Conservation (phyloP, 2,113 vertebrate genomes). For the Phylloscopus whistleri region DNA sequence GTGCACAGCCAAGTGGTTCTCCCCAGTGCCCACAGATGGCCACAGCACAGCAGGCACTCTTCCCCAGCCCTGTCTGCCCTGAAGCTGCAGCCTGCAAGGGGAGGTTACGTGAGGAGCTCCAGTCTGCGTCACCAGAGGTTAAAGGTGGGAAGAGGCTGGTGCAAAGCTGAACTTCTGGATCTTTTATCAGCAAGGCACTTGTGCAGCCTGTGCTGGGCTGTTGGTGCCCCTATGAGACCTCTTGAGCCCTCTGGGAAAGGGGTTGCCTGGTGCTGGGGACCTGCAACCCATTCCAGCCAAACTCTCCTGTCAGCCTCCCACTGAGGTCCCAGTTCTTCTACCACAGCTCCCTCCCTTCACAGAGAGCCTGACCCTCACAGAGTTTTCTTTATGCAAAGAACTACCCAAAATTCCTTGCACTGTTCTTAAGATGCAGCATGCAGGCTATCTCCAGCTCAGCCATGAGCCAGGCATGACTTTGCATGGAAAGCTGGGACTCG, state of each 20-base stretch:
- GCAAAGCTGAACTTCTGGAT: not conserved
- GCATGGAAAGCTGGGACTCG: not conserved
- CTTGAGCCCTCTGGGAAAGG: not conserved
- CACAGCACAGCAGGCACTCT: not conserved
- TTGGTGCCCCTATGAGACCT: not conserved
- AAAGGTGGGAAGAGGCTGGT: not conserved
- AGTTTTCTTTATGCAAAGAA: not conserved
- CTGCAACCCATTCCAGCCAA: not conserved
- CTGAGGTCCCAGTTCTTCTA: not conserved
- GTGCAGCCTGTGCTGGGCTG: not conserved
- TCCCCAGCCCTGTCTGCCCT: not conserved
- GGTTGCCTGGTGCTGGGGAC: not conserved
- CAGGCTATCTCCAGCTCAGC: rapidly evolving
- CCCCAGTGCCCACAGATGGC: not conserved
- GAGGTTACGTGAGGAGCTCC: not conserved
- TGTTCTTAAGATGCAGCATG: not conserved
- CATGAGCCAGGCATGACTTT: not conserved
- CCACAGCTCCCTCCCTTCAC: not conserved
- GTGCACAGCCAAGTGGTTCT: not conserved
- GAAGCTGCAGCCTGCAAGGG: not conserved
- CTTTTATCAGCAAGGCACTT: not conserved
- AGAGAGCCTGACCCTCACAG: not conserved
- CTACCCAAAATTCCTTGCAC: not conserved
- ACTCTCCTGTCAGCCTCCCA: not conserved
- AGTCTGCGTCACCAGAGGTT: not conserved